Evolutionary conservation across 2,797 vertebrate species (phyloP).

Genomic region (Xiphorhynchus erythropygius): DNA sequence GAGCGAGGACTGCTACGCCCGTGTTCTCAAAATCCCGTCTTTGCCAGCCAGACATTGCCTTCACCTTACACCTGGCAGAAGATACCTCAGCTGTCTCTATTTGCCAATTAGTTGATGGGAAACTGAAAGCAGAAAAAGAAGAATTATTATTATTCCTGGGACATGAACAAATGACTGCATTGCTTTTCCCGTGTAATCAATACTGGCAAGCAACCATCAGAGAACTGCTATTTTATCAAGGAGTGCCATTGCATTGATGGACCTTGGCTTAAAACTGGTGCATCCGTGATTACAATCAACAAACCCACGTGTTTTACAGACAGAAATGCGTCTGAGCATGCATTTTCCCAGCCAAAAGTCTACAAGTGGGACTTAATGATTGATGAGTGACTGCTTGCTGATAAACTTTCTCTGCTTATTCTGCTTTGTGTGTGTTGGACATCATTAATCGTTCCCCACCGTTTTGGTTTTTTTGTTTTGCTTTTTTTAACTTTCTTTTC

Average conservation of each 20-base stretch:
- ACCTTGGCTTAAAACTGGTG: constrained; percentile 69
- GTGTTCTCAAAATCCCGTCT: constrained; percentile 55
- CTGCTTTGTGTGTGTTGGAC: constrained; percentile 69
- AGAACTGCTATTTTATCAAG: constrained; percentile 60
- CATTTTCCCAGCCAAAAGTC: constrained; percentile 73
- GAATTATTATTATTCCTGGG: constrained; percentile 54
- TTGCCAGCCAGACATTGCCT: constrained; percentile 68
- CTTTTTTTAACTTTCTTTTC: not conserved
- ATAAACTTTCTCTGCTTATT: constrained; percentile 71
- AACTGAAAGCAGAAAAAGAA: constrained; percentile 65
- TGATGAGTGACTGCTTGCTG: constrained; percentile 78
- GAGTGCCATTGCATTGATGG: constrained; percentile 75
- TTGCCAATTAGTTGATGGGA: constrained; percentile 72
- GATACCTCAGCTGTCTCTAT: constrained; percentile 77
- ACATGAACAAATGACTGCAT: constrained; percentile 70
- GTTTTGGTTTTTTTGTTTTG: not conserved
- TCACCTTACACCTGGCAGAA: constrained; percentile 68
- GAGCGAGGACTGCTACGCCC: constrained; percentile 63
- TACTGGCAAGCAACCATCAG: constrained; percentile 58
- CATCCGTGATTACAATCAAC: constrained; percentile 60
- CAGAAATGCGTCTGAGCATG: constrained; percentile 78
- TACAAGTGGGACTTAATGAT: constrained; percentile 79
- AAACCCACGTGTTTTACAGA: constrained; percentile 52
- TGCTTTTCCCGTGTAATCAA: constrained; percentile 38
- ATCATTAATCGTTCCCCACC: not conserved